Conservation (phyloP, 1,140 invertebrate genomes). For the Habropoda laboriosa region DNA sequence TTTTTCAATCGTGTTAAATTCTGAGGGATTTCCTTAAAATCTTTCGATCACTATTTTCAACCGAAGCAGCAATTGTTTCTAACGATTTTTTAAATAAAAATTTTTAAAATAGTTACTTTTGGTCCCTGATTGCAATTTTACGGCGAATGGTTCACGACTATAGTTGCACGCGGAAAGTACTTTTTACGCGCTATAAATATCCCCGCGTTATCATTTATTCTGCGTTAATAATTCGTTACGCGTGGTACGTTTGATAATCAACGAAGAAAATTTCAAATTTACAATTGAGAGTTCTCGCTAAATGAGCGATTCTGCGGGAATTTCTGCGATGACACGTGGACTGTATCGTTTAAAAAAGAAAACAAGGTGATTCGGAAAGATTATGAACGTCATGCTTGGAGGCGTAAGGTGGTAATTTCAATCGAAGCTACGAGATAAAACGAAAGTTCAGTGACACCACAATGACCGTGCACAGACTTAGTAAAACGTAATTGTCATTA, state of each 20-base stretch:
- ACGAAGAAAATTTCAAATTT: too few species aligned
- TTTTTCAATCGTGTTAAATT: too few species aligned
- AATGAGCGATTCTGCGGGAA: neutral
- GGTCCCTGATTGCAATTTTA: too few species aligned
- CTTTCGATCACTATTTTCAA: too few species aligned
- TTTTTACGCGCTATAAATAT: neutral
- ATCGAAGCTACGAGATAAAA: neutral
- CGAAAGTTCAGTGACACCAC: neutral
- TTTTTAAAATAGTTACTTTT: too few species aligned
- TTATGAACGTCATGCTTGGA: conserved; percentile 7
- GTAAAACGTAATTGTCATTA: neutral
- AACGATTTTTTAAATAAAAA: too few species aligned
- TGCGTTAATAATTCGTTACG: neutral
- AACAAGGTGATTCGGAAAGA: neutral
- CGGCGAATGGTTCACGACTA: too few species aligned
- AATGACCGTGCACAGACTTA: conserved; percentile 21
- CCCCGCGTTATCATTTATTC: too few species aligned
- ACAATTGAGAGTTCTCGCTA: neutral
- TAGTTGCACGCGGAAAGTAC: too few species aligned
- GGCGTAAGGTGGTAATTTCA: neutral
- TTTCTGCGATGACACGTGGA: neutral
- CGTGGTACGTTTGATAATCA: neutral
- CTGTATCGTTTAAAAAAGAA: neutral
- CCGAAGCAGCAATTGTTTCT: too few species aligned
- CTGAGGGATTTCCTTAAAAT: too few species aligned